A percentile compares a stretch with the other conserved stretches of the same genome.
Evolutionary conservation across 2,797 vertebrate species (phyloP).

Genomic region (Sebastes oblongus): DNA sequence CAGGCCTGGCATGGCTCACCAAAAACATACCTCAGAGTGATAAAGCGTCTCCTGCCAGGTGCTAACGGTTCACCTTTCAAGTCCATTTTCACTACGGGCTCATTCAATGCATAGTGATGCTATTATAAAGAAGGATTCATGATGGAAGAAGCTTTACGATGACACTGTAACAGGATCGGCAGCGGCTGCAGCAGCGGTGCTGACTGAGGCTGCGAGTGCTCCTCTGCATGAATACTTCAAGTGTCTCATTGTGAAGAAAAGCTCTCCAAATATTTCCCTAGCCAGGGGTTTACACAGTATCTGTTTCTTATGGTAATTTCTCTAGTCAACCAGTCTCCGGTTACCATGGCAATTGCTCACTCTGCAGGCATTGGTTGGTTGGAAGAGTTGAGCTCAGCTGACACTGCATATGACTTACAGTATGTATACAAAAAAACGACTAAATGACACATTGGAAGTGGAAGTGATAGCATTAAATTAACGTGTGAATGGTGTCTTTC

Average conservation of each 20-base stretch:
- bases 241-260: slow-evolving; percentile 45
- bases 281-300: slow-evolving; percentile 53
- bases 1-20: background rate
- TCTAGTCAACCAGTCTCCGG: slow-evolving; percentile 27
- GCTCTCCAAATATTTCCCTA: slow-evolving; percentile 46
- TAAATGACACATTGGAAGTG: background rate
- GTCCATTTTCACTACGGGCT: background rate
- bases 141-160: background rate
- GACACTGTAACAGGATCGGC: background rate
- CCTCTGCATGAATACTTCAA: slow-evolving; percentile 27
- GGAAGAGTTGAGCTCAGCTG: slow-evolving; percentile 15
- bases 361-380: slow-evolving; percentile 23
- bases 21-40: background rate
- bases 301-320: slow-evolving; percentile 53
- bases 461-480: background rate
- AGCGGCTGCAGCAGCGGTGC: background rate
- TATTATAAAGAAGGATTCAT: background rate
- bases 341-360: slow-evolving; percentile 49
- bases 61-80: slow-evolving; percentile 11
- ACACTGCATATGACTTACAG: background rate
- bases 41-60: background rate
- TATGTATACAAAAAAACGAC: background rate
- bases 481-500: background rate
- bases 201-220: slow-evolving; percentile 35
- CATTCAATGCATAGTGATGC: background rate